Evolutionary conservation across 2,797 vertebrate genomes (phyloP).

Genomic region (Anas bahamensis): DNA sequence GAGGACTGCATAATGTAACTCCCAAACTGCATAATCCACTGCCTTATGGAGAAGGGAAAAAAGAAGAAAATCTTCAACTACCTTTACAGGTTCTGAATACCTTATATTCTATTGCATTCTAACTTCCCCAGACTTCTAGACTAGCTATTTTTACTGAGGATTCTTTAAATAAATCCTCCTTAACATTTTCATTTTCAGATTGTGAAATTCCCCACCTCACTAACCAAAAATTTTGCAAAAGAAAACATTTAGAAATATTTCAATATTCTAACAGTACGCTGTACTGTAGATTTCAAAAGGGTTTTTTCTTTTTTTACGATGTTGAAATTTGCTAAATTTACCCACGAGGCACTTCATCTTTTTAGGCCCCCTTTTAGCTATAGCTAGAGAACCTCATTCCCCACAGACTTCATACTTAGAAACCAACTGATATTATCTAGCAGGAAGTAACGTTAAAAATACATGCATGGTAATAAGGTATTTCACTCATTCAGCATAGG

Average conservation of each 20-base stretch:
- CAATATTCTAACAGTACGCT: neutral
- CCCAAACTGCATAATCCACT: neutral
- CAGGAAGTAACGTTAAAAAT: neutral
- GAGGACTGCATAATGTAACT: neutral
- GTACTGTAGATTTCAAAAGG: neutral
- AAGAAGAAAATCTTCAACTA: neutral
- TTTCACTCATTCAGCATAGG: neutral
- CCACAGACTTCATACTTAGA: neutral
- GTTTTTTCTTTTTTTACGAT: neutral
- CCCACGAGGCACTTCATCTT: neutral
- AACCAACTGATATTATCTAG: neutral
- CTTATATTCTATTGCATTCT: neutral
- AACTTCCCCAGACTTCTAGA: neutral
- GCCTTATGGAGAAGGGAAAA: neutral
- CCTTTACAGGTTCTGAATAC: neutral
- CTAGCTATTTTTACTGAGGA: neutral
- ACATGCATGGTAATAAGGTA: neutral
- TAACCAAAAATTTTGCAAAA: neutral
- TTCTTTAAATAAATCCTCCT: neutral
- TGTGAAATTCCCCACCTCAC: neutral
- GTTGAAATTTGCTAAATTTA: neutral
- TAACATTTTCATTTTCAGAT: neutral
- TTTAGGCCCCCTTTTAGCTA: neutral
- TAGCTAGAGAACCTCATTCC: neutral
- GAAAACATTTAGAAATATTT: neutral